Conservation (phyloP, 1,140 invertebrate genomes). For the Caenorhabditis briggsae region DNA sequence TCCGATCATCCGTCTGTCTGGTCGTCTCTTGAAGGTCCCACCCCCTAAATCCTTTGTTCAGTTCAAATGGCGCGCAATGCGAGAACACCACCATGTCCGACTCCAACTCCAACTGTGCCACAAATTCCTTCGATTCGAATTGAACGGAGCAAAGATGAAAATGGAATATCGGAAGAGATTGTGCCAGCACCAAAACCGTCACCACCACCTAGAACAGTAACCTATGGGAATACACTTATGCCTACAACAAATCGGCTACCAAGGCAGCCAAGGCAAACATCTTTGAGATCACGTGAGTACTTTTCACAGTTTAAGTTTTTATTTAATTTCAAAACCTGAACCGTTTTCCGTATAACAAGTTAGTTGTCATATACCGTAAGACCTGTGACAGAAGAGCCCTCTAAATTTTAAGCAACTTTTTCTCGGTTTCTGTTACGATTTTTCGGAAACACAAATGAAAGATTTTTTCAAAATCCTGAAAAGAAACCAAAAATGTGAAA, state of each 20-base stretch:
- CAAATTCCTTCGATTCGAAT: constrained; percentile 37
- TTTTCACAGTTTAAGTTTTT: not conserved
- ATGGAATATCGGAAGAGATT: constrained; percentile 31
- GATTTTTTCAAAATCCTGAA: not conserved
- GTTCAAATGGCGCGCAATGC: constrained; percentile 53
- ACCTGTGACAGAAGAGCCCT: too few species aligned
- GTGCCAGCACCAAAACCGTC: constrained; percentile 6
- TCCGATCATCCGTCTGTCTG: not conserved
- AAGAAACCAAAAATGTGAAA: not conserved
- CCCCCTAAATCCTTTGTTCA: constrained; percentile 20
- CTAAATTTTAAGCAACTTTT: too few species aligned
- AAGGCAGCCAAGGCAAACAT: constrained; percentile 26
- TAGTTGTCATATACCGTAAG: too few species aligned
- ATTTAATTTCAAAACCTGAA: not conserved
- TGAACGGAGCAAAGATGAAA: constrained; percentile 15
- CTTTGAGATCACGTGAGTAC: constrained; percentile 22
- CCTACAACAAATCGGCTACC: not conserved
- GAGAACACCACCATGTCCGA: constrained; percentile 33
- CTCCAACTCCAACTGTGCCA: constrained; percentile 10
- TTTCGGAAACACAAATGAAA: too few species aligned
- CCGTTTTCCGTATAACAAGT: too few species aligned
- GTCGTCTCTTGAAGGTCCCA: not conserved
- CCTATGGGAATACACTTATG: constrained; percentile 39
- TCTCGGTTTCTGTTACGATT: too few species aligned
- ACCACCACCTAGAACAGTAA: constrained; percentile 27